phyloP scores from a whole-genome alignment of 2,113 vertebrate species.

The Taurulus bubalis region DNA sequence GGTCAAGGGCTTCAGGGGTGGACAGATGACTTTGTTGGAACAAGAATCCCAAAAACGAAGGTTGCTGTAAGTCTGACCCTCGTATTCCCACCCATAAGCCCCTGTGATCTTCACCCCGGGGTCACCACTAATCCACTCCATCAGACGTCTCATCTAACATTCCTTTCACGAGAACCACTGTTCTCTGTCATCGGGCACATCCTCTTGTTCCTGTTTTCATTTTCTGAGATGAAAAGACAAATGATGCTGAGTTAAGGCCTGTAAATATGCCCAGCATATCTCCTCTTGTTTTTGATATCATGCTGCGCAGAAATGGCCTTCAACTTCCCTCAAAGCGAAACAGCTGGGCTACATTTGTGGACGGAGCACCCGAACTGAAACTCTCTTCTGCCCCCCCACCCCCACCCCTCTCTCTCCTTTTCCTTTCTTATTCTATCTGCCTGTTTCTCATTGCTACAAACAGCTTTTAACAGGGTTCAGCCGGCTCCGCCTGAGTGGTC shows the following conservation, averaged over 20 bases:
- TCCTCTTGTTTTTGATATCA: conserved; percentile 61
- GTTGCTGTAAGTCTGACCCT: conserved; percentile 54
- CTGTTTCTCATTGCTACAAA: conserved; percentile 69
- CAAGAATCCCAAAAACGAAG: conserved; percentile 46
- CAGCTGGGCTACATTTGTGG: conserved; percentile 69
- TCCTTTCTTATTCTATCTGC: conserved; percentile 43
- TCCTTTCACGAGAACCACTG: conserved; percentile 58
- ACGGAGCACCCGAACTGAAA: conserved; percentile 45
- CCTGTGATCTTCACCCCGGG: conserved; percentile 59
- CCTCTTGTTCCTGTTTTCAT: conserved; percentile 57
- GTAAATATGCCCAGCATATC: conserved; percentile 51
- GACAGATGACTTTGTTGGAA: conserved; percentile 44
- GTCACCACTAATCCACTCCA: conserved; percentile 63
- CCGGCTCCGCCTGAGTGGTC: conserved; percentile 74
- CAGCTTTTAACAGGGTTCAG: conserved; percentile 84
- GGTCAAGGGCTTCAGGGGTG: conserved; percentile 48
- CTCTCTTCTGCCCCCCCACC: conserved; percentile 5
- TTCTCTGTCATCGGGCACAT: conserved; percentile 56
- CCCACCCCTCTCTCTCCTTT: not conserved
- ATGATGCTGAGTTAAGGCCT: conserved; percentile 22
- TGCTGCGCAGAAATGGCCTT: conserved; percentile 52
- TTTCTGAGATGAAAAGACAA: conserved; percentile 66
- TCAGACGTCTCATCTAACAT: conserved; percentile 60
- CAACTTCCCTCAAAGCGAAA: conserved; percentile 47
- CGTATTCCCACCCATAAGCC: conserved; percentile 49